Evolutionary conservation across 1,140 invertebrate species (phyloP).

Genomic region (Hycleus cichorii): DNA sequence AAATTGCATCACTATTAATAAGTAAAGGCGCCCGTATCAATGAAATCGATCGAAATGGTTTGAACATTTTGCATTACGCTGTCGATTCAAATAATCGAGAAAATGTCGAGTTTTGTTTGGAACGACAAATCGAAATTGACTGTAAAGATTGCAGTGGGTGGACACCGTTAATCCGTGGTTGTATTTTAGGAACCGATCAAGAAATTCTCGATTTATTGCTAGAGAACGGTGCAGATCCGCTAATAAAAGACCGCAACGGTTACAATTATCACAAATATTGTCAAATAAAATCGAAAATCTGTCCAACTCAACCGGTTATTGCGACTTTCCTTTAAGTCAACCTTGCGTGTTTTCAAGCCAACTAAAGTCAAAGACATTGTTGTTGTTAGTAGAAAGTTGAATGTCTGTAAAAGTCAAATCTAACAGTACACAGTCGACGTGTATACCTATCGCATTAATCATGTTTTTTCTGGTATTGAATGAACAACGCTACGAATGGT

Average conservation of each 20-base stretch:
- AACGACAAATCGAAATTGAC: constrained; percentile 39
- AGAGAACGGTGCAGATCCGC: constrained; percentile 26
- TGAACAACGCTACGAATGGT: no score
- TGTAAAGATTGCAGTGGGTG: constrained; percentile 43
- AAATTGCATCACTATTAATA: constrained; percentile 38
- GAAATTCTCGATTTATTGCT: constrained; percentile 29
- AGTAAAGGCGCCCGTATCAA: constrained; percentile 41
- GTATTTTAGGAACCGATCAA: constrained; percentile 33
- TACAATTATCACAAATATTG: constrained; percentile 26
- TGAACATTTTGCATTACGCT: constrained; percentile 46
- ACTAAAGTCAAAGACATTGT: no score
- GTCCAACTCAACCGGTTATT: no score
- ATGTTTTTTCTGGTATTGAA: no score
- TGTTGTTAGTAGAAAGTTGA: no score
- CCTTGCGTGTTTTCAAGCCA: no score
- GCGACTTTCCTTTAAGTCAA: no score
- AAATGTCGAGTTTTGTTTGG: constrained; percentile 40
- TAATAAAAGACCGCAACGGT: constrained; percentile 28
- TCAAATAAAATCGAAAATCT: background rate
- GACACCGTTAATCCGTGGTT: constrained; percentile 46
- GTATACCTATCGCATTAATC: no score
- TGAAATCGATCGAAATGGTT: constrained; percentile 37
- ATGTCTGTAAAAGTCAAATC: no score
- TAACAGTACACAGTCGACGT: no score
- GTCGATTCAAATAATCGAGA: constrained; percentile 43